A percentile compares a stretch with the other conserved stretches of the same genome.
Evolutionary conservation across 2,113 vertebrate species (phyloP).

Genomic region (Gavialis gangeticus): DNA sequence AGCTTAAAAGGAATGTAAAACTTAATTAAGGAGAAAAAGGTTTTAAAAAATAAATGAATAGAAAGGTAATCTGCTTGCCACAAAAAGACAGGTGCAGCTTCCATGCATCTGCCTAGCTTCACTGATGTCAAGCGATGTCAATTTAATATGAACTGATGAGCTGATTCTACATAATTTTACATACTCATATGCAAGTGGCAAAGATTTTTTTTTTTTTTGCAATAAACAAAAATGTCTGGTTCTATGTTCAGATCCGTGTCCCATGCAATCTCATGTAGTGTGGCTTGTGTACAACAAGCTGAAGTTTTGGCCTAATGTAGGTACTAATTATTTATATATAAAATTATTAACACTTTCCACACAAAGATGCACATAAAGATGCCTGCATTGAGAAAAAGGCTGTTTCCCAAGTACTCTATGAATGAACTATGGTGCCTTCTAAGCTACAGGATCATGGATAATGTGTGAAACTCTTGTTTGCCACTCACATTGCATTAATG

Average conservation of each 20-base stretch:
- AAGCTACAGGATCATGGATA: not conserved
- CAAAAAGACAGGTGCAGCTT: not conserved
- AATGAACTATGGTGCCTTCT: not conserved
- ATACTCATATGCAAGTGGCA: not conserved
- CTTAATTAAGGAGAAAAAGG: slow-evolving; percentile 29
- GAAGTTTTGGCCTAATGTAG: not conserved
- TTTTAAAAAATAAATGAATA: not conserved
- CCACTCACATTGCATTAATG: not conserved
- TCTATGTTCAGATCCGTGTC: not conserved
- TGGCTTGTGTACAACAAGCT: not conserved
- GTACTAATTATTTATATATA: not conserved
- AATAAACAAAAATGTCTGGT: not conserved
- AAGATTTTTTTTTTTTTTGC: not conserved
- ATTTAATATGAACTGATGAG: not conserved
- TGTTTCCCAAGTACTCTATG: not conserved
- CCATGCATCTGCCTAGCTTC: not conserved
- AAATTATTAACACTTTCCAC: not conserved
- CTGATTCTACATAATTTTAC: not conserved
- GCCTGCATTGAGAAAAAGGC: not conserved
- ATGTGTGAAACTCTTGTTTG: no score
- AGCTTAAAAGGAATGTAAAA: slow-evolving; percentile 34
- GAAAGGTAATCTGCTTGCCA: not conserved
- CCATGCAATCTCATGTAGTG: not conserved
- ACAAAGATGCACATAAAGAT: not conserved
- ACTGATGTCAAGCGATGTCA: not conserved